Conservation (phyloP, 2,888 invertebrate genomes). For the Cybosia mesomella region DNA sequence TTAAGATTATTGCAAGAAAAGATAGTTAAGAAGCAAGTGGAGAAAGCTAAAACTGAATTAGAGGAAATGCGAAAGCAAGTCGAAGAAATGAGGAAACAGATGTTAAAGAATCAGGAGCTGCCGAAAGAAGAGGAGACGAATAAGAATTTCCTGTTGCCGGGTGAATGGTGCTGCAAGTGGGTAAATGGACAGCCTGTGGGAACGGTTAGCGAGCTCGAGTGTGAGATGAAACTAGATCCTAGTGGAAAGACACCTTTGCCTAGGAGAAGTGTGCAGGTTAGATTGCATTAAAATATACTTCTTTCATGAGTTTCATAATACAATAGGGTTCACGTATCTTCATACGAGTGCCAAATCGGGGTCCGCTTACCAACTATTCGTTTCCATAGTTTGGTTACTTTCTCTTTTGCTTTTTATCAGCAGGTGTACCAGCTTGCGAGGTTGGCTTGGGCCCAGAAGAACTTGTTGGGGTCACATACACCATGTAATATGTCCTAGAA, state of each 20-base stretch:
- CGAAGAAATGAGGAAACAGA: constrained; percentile 75
- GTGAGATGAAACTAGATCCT: constrained; percentile 69
- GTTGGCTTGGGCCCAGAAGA: too few relatives aligned
- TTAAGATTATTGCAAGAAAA: constrained; percentile 49
- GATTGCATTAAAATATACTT: neutral
- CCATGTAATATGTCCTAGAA: too few relatives aligned
- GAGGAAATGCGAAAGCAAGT: constrained; percentile 75
- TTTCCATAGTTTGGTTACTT: too few relatives aligned
- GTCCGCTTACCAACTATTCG: too few relatives aligned
- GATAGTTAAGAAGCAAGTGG: constrained; percentile 74
- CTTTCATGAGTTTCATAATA: neutral
- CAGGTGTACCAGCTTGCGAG: too few relatives aligned
- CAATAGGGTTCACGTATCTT: neutral
- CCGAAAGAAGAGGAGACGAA: constrained; percentile 58
- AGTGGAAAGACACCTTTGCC: constrained; percentile 76
- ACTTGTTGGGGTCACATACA: too few relatives aligned
- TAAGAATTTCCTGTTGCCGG: constrained; percentile 73
- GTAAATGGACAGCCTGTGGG: constrained; percentile 91
- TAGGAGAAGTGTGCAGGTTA: constrained; percentile 76
- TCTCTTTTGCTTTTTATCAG: too few relatives aligned
- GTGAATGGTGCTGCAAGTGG: constrained; percentile 90
- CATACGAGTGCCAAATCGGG: neutral
- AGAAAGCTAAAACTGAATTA: constrained; percentile 72
- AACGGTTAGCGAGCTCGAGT: constrained; percentile 76
- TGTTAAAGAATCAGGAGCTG: constrained; percentile 66